Evolutionary conservation across 2,113 vertebrate species (phyloP).

Genomic region (Cacatua alba): DNA sequence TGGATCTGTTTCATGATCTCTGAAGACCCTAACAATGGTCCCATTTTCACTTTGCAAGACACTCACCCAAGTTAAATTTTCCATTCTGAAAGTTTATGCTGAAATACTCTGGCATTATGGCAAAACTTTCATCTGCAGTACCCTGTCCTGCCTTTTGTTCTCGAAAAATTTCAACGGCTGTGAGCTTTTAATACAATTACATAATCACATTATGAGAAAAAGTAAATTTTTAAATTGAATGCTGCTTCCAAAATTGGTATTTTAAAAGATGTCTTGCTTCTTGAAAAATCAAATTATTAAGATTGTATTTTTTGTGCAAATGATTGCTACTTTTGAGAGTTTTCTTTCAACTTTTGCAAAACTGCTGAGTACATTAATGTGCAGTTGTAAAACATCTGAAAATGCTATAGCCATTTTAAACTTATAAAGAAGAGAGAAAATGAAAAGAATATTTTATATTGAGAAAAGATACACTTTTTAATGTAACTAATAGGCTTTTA

Average conservation of each 20-base stretch:
- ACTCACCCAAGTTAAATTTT: background rate
- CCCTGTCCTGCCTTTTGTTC: background rate
- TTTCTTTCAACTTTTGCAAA: background rate
- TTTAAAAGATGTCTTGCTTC: background rate
- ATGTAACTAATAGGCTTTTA: background rate
- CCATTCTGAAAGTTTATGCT: background rate
- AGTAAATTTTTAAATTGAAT: background rate
- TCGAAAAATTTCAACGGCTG: background rate
- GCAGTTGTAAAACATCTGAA: background rate
- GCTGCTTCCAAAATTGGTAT: background rate
- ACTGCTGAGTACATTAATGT: background rate
- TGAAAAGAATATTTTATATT: background rate
- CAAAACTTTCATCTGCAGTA: background rate
- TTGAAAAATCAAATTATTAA: conserved; percentile 1
- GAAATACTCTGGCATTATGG: background rate
- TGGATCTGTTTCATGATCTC: background rate
- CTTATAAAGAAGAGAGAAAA: background rate
- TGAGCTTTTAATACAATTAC: conserved; percentile 24
- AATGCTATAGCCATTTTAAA: background rate
- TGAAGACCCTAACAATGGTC: background rate
- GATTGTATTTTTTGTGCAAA: background rate
- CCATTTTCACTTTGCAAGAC: background rate
- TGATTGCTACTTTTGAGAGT: background rate
- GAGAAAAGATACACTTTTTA: background rate
- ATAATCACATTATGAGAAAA: conserved; percentile 7